These are phyloP conservation scores for Caligus rogercresseyi DNA, from an alignment of 1,140 invertebrate species.

Conservation along the genomic window DNA sequence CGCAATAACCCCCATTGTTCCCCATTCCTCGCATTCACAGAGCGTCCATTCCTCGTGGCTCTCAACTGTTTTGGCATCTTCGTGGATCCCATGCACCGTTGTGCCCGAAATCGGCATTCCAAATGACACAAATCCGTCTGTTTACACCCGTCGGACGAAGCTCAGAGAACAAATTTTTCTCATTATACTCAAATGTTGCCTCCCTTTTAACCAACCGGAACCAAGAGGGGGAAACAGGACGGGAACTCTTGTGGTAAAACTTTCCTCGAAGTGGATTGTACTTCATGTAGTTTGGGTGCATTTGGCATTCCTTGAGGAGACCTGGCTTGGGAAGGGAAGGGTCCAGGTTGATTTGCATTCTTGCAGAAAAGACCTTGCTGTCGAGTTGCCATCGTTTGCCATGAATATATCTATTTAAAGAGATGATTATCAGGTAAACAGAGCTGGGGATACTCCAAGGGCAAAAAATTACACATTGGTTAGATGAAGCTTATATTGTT, in stretches of 20 bases:
- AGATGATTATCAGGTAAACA: too few species aligned
- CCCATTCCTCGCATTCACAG: slow-evolving; percentile 16
- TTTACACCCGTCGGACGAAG: background rate
- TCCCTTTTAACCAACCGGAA: background rate
- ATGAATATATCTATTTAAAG: background rate
- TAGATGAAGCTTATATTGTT: too few species aligned
- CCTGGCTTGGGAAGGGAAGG: background rate
- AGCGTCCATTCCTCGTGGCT: slow-evolving; percentile 4
- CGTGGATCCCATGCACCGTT: slow-evolving; percentile 15
- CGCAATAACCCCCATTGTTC: slow-evolving; percentile 2
- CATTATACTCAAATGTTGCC: background rate
- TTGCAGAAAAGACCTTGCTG: slow-evolving; percentile 12
- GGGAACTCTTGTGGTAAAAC: slow-evolving; percentile 11
- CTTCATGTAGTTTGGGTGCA: slow-evolving; percentile 10
- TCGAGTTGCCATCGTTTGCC: slow-evolving; percentile 1
- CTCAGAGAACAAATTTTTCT: background rate
- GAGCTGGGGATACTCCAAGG: too few species aligned
- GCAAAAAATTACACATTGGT: too few species aligned
- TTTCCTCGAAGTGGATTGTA: slow-evolving; percentile 9
- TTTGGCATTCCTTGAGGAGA: slow-evolving; percentile 1
- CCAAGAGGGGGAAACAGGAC: background rate
- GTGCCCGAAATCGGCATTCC: slow-evolving; percentile 8
- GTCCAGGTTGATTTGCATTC: background rate
- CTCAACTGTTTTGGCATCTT: background rate
- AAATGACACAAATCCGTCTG: slow-evolving; percentile 13